Evolutionary conservation across 1,140 invertebrate genomes (phyloP).

Genomic region (Zaprionus nigranus): DNA sequence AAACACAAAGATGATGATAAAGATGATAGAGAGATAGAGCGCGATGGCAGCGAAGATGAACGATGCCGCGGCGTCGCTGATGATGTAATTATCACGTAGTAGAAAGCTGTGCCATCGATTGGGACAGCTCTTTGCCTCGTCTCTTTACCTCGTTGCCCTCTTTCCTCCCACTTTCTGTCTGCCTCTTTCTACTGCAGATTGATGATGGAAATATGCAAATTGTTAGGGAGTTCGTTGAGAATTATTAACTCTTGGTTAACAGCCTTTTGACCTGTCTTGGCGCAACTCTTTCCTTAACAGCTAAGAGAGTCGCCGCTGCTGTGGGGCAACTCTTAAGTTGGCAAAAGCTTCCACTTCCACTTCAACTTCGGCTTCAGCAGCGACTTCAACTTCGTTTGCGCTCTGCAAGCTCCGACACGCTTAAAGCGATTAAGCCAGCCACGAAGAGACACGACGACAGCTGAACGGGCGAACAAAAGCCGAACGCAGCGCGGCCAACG

Average conservation of each 20-base stretch:
- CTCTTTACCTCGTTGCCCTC: background rate
- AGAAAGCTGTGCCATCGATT: conserved; percentile 56
- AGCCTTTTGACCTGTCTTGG: conserved; percentile 38
- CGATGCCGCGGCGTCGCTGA: conserved; percentile 30
- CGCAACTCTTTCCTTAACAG: background rate
- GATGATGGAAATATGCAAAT: conserved; percentile 63
- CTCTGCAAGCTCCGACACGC: conserved; percentile 69
- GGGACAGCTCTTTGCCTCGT: background rate
- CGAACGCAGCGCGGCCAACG: conserved; percentile 45
- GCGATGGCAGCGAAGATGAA: conserved; percentile 8
- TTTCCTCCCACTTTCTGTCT: background rate
- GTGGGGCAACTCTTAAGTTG: conserved; percentile 16
- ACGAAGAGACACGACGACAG: conserved; percentile 23
- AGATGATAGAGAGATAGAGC: conserved; percentile 10
- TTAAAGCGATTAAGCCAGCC: conserved; percentile 67
- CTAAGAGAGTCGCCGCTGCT: conserved; percentile 32
- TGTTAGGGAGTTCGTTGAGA: conserved; percentile 17
- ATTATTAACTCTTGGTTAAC: conserved; percentile 41
- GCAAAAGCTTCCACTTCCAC: conserved; percentile 25
- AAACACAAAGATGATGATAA: conserved; percentile 3
- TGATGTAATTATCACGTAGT: conserved; percentile 76
- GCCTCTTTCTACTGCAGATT: conserved; percentile 41
- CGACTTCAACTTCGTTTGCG: conserved; percentile 1
- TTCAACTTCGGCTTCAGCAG: background rate
- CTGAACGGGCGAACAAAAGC: conserved; percentile 28